Base-by-base conservation (phyloP, 2,888 invertebrate species). In the Erebia aethiops region DNA sequence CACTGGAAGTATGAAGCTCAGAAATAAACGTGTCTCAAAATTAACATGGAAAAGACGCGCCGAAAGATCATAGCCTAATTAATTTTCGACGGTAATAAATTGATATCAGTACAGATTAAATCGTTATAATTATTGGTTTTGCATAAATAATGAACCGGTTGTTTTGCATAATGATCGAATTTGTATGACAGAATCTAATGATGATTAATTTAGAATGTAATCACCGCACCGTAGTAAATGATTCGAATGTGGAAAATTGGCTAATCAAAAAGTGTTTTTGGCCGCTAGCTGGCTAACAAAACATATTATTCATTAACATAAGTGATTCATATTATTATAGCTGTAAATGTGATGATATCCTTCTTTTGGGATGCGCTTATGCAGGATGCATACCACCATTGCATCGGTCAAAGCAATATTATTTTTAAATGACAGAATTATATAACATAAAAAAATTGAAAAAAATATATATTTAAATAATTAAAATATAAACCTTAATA, bases 41-140 rank as follows among this genome's bases (percentile, higher is more conserved):
- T 66, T 46, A 63, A 52, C 71, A 71, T 61, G 21, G 52, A 46
- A 73, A 64, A 73, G 73, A 62, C 43, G 16, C 21, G 67, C 73
- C 73, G 73, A 9, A 16, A 54, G 51, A 67, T 21, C 21, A 58
- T 18, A 57, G 57, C 14, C 46, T 49, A 60, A 58, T 35, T 16
- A 16, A 49, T 16, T 49, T 67, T 63, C 58, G 52, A 66, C 58
- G 58, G 13, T 61, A 67, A 70, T 72, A 72, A 74, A 74, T 72
- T 72, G 68, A 57, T 49, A 70, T 72, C 68, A 49, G 67, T 46
- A 35, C 43, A 58, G 68, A 70, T 68, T 69, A 72, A 64, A 67
- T 67, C 62, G 52, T 26, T 65, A 56, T 75, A 73, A 71, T 75
- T 74, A 71, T 75, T 74, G 71, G 73, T 75, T 74, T 72, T 70